Conservation (phyloP, 2,888 invertebrate species). For the Melangyna quadrimaculata region DNA sequence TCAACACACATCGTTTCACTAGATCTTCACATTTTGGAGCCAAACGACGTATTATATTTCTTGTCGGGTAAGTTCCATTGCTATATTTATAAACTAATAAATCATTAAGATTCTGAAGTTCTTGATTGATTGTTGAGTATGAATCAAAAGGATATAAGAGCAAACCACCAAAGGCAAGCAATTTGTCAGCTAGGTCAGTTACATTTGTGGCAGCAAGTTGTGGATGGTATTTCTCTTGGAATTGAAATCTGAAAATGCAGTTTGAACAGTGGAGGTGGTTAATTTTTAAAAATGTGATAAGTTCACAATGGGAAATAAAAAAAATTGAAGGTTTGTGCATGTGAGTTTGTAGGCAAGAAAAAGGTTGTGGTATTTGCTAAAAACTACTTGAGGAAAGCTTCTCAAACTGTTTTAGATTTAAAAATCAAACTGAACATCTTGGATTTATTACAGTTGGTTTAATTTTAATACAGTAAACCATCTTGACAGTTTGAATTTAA, state of each 20-base stretch:
- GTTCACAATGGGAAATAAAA: neutral
- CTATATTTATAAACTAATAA: slow-evolving; percentile 76
- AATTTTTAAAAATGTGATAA: neutral
- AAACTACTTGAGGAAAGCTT: neutral
- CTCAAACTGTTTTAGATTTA: neutral
- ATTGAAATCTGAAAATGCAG: slow-evolving; percentile 73
- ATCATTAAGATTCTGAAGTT: slow-evolving; percentile 75
- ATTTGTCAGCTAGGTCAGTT: slow-evolving; percentile 74
- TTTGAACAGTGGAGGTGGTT: neutral
- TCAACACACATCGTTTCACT: slow-evolving; percentile 76
- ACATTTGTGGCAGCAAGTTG: slow-evolving; percentile 67
- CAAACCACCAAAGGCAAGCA: slow-evolving; percentile 76
- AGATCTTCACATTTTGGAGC: slow-evolving; percentile 77
- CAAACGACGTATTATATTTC: slow-evolving; percentile 75
- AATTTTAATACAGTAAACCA: no score
- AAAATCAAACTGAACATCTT: neutral
- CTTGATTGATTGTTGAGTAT: slow-evolving; percentile 60
- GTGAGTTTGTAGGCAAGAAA: neutral
- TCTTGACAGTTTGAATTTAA: no score
- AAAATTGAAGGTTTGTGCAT: neutral
- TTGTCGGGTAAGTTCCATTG: slow-evolving; percentile 75
- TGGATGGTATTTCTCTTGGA: slow-evolving; percentile 73
- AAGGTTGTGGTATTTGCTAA: neutral
- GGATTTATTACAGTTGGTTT: no score
- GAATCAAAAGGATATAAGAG: slow-evolving; percentile 74